Evolutionary conservation across 2,888 invertebrate genomes (phyloP).

Genomic region (Hyles lineata): DNA sequence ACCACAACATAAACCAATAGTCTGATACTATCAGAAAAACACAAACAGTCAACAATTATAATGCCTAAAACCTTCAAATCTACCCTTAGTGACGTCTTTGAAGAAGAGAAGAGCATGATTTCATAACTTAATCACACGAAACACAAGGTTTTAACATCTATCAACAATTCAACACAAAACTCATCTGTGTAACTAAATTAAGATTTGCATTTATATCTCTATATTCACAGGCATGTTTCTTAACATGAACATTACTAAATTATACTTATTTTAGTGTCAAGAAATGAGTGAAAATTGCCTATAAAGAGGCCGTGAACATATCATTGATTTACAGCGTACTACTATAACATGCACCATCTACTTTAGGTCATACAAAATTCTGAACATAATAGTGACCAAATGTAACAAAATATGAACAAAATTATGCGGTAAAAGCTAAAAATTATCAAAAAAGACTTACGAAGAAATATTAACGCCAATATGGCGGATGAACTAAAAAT

Average conservation of each 20-base stretch:
- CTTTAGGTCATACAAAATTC: constrained; percentile 37
- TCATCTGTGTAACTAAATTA: background rate
- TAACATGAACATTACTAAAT: background rate
- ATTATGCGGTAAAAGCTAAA: constrained; percentile 71
- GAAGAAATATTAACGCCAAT: constrained; percentile 87
- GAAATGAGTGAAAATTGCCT: constrained; percentile 57
- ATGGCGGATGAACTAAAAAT: constrained; percentile 88
- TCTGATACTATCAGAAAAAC: background rate
- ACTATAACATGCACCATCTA: constrained; percentile 67
- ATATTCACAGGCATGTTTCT: background rate
- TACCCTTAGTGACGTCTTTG: background rate
- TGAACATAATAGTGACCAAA: constrained; percentile 21
- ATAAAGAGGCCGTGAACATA: constrained; percentile 77
- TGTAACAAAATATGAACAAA: constrained; percentile 65
- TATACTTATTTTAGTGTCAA: constrained; percentile 2
- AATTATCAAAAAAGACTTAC: constrained; percentile 83
- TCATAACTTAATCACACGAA: background rate
- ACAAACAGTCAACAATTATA: background rate
- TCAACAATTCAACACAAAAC: constrained; percentile 2
- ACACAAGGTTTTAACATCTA: background rate
- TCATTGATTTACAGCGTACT: constrained; percentile 61
- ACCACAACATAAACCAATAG: background rate
- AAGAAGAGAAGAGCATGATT: constrained; percentile 1
- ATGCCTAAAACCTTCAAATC: too few species aligned
- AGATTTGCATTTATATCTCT: background rate